Evolutionary conservation across 2,888 invertebrate species (phyloP).

Genomic region (Seira sanloemensis): DNA sequence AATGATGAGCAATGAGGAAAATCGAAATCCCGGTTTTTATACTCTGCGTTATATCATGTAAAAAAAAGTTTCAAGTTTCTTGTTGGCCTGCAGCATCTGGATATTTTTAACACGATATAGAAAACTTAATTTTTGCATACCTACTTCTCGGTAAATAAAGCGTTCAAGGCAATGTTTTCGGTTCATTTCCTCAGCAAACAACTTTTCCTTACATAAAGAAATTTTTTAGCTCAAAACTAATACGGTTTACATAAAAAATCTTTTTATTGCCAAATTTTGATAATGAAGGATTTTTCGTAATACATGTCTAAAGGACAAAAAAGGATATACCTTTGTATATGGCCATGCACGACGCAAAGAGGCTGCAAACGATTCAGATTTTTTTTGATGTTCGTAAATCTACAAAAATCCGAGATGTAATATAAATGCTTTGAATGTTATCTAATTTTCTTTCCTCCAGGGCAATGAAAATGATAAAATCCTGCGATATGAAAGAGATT

Average conservation of each 20-base stretch:
- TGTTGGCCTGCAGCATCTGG: background rate
- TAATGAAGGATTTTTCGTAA: background rate
- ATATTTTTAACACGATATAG: background rate
- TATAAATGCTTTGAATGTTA: background rate
- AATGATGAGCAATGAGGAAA: too few relatives aligned
- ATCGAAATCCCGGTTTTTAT: too few relatives aligned
- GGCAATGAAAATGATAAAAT: slow-evolving; percentile 75
- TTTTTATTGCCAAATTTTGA: background rate
- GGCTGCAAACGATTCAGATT: background rate
- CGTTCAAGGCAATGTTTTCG: background rate
- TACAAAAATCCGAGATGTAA: slow-evolving; percentile 27
- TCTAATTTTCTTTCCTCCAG: slow-evolving; percentile 75
- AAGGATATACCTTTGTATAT: background rate
- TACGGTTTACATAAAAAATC: background rate
- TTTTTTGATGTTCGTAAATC: background rate
- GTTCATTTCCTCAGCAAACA: background rate
- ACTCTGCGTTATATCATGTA: too few relatives aligned
- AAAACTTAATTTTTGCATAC: background rate
- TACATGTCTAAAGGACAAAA: background rate
- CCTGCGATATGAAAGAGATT: slow-evolving; percentile 75
- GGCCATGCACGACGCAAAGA: background rate
- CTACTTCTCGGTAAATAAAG: background rate
- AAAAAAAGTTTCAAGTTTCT: too few relatives aligned
- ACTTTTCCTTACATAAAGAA: background rate
- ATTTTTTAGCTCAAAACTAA: too few relatives aligned